Base-by-base conservation (phyloP, 2,113 vertebrate genomes). In the Gobius niger region DNA sequence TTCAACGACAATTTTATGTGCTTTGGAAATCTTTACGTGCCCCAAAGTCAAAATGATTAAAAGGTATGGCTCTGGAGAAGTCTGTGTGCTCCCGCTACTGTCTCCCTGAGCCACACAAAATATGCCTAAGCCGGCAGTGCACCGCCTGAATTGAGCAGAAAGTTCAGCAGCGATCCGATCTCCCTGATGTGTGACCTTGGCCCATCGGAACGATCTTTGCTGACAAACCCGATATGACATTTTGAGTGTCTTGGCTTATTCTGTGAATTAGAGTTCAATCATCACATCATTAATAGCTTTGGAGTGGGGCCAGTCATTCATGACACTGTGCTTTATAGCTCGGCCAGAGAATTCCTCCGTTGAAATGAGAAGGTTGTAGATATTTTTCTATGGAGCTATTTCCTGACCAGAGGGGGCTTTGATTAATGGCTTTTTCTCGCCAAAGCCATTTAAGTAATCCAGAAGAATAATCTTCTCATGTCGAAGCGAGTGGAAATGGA, bases 351-450 rank as follows among this genome's bases (percentile, higher is more conserved):
- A 96, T 94, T 93, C 94, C 68, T 1, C 84, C 78, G 91, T 92
- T 0, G 81, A 94, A 95, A 96, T 94, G 93, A 95, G 94, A 95
- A 95, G 94, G 93, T 93, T 92, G 92, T 91, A 91, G 94, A 93
- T 95, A 96, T 96, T 96, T 96, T 96, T 96, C 94, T 93, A 91
- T 92, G 91, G 91, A 93, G 94, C 94, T 93, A 94, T 93, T 94
- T 94, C 90, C 90, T 95, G 94, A 93, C 95, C 92, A 92, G 90
- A 81, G 93, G 92, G 90, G 83, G 83, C 1, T 2, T 89, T 96
- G 96, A 98, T 96, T 94, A 95, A 97, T 96, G 94, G 93, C 90
- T 89, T 93, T 95, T 92, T 91, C 86, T 14, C 63, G 19, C 54
- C 44, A 90, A 92, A 93, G 91, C 91, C 93, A 93, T 93, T 89